Base-by-base conservation (phyloP, 2,797 vertebrate species). In the Vespertilio murinus region DNA sequence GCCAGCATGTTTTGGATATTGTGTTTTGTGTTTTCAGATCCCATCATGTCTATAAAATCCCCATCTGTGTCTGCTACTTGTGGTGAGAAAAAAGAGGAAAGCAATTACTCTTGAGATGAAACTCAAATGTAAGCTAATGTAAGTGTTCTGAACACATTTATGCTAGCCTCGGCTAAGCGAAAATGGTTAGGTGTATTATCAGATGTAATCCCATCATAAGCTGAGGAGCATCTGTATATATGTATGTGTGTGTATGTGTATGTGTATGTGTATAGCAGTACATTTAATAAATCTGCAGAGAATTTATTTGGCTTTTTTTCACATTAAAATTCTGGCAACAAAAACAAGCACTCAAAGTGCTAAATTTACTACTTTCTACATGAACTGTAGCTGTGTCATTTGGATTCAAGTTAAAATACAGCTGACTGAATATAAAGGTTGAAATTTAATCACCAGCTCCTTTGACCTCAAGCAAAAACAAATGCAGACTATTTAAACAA, bases 271-370 rank as follows among this genome's bases (percentile, higher is more conserved):
- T 71, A 6, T 73, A 87, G 12, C 70, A 56, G 64, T 94, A 47
- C 16, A 10, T 93, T 87, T 91, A 61, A 73, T 64, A 87, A 90
- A 38, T 71, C 54, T 22, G 13, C 45, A 88, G 40, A 88, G 90
- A 92, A 67, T 67, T 49, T 52, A 11, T 35, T 71, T 91, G 81
- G 42, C 17, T 95, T 90, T 75, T 65, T 78, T 89, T 94, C 84
- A 78, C 65, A 89, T 93, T 77, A 78, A 84, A 91, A 79, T 71
- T 94, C 70, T 94, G 80, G 73, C 52, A 71, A 88, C 47, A 92
- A 90, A 81, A 81, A 49, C 3, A 71, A 70, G 28, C 18, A 84
- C 35, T 85, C 25, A 49, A 91, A 93, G 23, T 65, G 9, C 23
- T 42, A 6, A 93, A 94, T 81, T 93, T 25, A 33, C 33, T 84